Evolutionary conservation across 2,113 vertebrate genomes (phyloP), one percentile per base, ranked within the genome.

Genomic region (Laterallus jamaicensis): DNA sequence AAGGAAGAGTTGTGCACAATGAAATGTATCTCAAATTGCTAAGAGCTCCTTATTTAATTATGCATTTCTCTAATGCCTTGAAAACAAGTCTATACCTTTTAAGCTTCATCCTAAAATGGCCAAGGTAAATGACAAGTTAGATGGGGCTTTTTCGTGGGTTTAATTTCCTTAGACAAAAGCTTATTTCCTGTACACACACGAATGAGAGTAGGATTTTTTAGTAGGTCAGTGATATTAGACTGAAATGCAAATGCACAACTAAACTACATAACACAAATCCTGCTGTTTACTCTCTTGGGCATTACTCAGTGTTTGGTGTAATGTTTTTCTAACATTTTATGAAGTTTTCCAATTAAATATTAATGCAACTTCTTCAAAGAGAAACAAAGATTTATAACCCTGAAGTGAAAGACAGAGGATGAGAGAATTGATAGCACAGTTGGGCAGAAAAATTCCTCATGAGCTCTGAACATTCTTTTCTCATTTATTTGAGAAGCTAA

Each of bases 321-420:
- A 97, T 97, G 96, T 97, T 97, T 97, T 98, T 94, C 89, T 95
- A 97, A 96, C 82, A 95, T 96, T 97, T 94, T 93, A 93, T 92
- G 90, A 97, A 95, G 85, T 96, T 97, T 97, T 96, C 54, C 90
- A 96, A 97, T 98, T 98, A 98, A 98, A 98, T 98, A 97, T 98
- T 98, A 97, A 98, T 97, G 91, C 85, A 93, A 52, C 25, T 92
- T 96, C 88, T 92, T 96, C 93, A 96, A 97, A 97, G 91, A 95
- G 91, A 93, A 97, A 94, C 86, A 95, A 96, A 97, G 92, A 97
- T 95, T 97, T 97, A 96, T 97, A 96, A 91, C 82, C 66, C 89
- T 92, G 68, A 98, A 95, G 89, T 96, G 92, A 93, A 77, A 82
- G 50, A 83, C 68, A 88, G 89, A 84, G 64, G 80, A 90, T 92